Base-by-base conservation (phyloP, 2,888 invertebrate species). In the Spialia ferax region DNA sequence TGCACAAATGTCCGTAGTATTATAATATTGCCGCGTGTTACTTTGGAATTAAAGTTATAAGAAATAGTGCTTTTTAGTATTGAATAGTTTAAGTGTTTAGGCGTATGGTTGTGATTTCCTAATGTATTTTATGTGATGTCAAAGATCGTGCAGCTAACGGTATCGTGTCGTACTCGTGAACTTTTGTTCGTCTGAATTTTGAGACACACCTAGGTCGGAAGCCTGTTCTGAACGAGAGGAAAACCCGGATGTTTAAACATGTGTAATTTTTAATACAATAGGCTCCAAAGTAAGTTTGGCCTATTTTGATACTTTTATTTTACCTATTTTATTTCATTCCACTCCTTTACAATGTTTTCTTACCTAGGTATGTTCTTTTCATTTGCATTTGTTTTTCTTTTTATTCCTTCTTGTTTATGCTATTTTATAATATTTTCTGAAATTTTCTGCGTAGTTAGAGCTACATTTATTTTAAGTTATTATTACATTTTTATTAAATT, bases 161-260 rank as follows among this genome's bases (percentile, higher is more conserved):
- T 86, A 89, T 83, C 77, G 81, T 79, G 74, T 71, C 74, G 74
- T 75, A 75, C 76, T 83, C 77, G 79, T 86, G 86, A 88, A 87
- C 84, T 86, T 82, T 80, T 75, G 76, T 82, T 79, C 75, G 75
- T 85, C 80, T 86, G 80, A 86, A 83, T 87, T 86, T 81, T 80
- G 84, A 83, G 84, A 83, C 87, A 85, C 84, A 84, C 87, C 87
- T 89, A 82, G 78, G 69, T 77, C 77, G 76, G 52, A 60, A 67
- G 86, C 81, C 81, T 80, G 84, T 84, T 85, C 81, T 82, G 71
- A 72, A 38, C 70, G 77, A 76, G 75, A 77, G 78, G 77, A 81
- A 48, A 77, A 77, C 79, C 81, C 86, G 83, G 85, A 89, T 86
- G 87, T 82, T 71, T 72, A 71, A 76, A 75, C 80, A 83, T 83